These are phyloP conservation scores for Danaus chrysippus DNA, from an alignment of 2,888 invertebrate genomes.

Conservation along the genomic window DNA sequence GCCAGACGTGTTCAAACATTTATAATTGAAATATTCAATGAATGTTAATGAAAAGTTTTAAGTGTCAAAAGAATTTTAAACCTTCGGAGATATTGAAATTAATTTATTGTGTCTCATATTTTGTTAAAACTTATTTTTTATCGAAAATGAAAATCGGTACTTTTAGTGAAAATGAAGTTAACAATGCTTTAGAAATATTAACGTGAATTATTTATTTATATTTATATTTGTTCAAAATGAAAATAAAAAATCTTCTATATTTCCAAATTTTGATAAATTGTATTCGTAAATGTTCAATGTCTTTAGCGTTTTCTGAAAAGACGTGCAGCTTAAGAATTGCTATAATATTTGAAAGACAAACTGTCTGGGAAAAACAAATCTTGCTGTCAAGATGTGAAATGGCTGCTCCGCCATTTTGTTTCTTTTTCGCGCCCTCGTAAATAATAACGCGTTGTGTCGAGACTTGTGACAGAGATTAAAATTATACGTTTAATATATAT, in stretches of 20 bases:
- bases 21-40: constrained; percentile 1
- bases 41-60: constrained; percentile 1
- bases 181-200: no score
- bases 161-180: no score
- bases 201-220: no score
- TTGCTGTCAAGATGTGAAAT: constrained; percentile 59
- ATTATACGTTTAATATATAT: constrained; percentile 9
- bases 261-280: no score
- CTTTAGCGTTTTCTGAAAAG: constrained; percentile 3
- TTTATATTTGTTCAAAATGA: no score
- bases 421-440: constrained; percentile 50
- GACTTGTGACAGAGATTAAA: constrained; percentile 19
- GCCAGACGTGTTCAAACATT: not conserved
- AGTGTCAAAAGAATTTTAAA: not conserved
- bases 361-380: constrained; percentile 55
- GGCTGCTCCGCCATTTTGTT: constrained; percentile 41
- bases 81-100: not conserved
- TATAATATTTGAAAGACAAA: constrained; percentile 31
- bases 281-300: no score
- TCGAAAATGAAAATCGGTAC: no score
- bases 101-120: not conserved
- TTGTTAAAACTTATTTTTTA: no score
- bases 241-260: no score
- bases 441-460: constrained; percentile 24
- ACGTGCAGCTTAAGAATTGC: constrained; percentile 13